Base-by-base conservation (phyloP, 1,140 invertebrate species). In the Ceratina calcarata region DNA sequence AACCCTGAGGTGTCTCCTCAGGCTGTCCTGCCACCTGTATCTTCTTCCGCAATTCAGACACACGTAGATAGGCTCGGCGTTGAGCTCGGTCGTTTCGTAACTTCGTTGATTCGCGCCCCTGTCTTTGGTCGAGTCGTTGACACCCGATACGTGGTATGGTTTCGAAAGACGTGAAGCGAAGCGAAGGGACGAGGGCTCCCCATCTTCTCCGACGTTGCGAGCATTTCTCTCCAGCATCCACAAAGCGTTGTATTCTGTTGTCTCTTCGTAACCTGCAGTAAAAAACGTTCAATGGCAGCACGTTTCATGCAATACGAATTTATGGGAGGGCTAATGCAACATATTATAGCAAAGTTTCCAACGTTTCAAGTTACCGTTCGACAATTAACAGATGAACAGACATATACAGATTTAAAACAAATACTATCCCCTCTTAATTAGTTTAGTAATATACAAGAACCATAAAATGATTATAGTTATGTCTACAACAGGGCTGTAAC, bases 1-100 rank as follows among this genome's bases (percentile, higher is more conserved):
- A n/a, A 94, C 94, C 13, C 93, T 90, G 70, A 93, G 90, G 81
- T 95, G 94, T 18, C 94, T 90, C 45, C 89, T 90, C 12, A 94
- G 82, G 79, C 93, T 94, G 58, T 93, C 92, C 27, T 91, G 84
- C 88, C 93, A 93, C 69, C 93, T 93, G 86, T 95, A 95, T n/a
- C 82, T 88, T 70, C 93, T 93, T 2, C 92, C 93, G 65, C 94
- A 95, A 45, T 76, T 62, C 3, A 78, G 74, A 67, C 89, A 92
- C 1, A 89, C 51, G 49, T 89, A 86, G 8, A 81, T 77, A 8
- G 85, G 68, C 18, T 81, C 80, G 4, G 75, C 61, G 13, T 84
- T 67, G 7, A 70, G 22, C 0, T 77, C 32, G 18, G 83, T 80
- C 20, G 62, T 65, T 65, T 82, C 51, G 32, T 66, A 74, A 13